Percentiles rank a stretch among this genome's conserved stretches.
Conservation (phyloP, 2,888 invertebrate species). For the Agrilus mali region DNA sequence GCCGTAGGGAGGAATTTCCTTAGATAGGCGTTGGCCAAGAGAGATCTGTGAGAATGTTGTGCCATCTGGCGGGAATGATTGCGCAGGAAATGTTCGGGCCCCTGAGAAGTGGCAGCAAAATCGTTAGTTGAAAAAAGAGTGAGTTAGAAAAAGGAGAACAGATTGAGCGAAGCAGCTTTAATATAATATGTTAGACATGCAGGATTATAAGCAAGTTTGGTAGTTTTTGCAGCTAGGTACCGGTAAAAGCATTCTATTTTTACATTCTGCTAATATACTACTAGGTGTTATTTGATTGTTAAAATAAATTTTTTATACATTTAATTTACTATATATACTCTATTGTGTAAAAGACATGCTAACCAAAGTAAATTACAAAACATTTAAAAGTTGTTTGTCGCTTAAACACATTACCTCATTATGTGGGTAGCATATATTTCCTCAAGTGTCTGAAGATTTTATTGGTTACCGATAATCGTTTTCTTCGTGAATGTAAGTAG, state of each 20-base stretch:
- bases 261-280: no score
- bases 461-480: background rate
- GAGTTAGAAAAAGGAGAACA: conserved; percentile 3
- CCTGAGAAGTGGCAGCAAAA: conserved; percentile 37
- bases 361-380: no score
- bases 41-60: conserved; percentile 85
- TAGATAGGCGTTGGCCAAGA: conserved; percentile 74
- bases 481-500: background rate
- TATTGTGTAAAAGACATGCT: no score
- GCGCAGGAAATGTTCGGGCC: conserved; percentile 77
- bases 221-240: no score
- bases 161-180: conserved; percentile 3
- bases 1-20: conserved; percentile 85
- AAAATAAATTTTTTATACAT: no score
- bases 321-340: no score
- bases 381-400: no score
- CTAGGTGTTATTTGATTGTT: no score
- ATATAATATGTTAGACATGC: conserved; percentile 8
- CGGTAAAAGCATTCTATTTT: no score
- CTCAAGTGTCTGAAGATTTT: background rate
- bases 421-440: background rate
- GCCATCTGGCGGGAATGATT: conserved; percentile 86
- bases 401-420: no score
- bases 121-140: conserved; percentile 10
- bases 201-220: no score